Conservation (phyloP, 1,140 invertebrate genomes). For the Planococcus citri region DNA sequence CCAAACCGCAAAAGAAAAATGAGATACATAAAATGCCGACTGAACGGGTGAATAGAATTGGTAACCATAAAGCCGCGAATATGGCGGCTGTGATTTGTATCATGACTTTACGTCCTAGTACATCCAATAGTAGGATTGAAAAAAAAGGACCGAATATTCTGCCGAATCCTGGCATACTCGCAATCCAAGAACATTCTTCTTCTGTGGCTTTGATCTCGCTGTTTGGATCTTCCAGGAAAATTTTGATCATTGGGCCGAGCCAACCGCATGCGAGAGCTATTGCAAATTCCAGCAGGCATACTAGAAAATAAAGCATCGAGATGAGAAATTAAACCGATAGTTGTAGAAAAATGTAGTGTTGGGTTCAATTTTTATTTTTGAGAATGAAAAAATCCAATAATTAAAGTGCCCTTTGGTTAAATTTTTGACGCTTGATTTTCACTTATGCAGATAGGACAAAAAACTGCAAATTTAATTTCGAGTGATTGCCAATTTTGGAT, state of each 20-base stretch:
- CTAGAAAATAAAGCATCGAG: background rate
- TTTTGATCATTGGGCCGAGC: background rate
- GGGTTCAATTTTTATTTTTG: no score
- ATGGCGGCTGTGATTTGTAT: background rate
- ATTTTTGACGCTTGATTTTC: no score
- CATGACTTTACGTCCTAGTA: background rate
- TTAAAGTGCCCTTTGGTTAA: no score
- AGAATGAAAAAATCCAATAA: no score
- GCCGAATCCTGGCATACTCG: background rate
- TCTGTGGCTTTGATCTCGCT: background rate
- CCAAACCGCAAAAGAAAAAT: constrained; percentile 40
- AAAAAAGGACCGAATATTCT: background rate
- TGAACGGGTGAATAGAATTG: background rate
- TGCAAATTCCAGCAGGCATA: background rate
- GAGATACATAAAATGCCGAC: background rate
- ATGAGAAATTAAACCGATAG: constrained; percentile 27
- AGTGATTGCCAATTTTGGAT: no score
- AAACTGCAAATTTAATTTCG: no score
- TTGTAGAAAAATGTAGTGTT: no score
- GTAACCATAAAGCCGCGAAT: background rate
- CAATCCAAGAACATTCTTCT: constrained; percentile 25
- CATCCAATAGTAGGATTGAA: background rate
- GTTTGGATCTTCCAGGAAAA: background rate
- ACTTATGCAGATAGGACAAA: no score
- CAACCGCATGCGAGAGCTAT: background rate